Conservation (phyloP, 2,113 vertebrate genomes). For the Astatotilapia flaviijosephi region DNA sequence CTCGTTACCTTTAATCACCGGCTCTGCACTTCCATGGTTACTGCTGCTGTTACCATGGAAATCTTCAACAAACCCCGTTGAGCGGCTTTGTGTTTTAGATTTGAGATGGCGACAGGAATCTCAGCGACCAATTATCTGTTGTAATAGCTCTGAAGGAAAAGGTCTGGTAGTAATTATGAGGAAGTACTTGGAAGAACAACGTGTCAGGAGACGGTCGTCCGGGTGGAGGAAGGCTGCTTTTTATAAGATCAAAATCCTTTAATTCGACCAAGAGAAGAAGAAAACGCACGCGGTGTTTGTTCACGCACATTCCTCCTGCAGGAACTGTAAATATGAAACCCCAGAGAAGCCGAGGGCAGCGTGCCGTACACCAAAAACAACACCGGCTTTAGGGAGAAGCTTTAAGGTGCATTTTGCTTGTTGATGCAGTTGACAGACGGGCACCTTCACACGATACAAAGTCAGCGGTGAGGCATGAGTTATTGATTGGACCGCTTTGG, state of each 20-base stretch:
- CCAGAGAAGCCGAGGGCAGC: neutral
- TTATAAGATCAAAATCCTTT: neutral
- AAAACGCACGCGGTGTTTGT: fast-evolving
- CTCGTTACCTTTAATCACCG: constrained; percentile 46
- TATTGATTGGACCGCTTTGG: neutral
- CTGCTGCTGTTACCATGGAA: constrained; percentile 63
- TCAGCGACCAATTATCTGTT: constrained; percentile 24
- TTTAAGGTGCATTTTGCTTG: neutral
- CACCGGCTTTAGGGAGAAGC: neutral
- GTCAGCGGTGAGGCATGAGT: neutral
- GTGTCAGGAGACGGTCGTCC: neutral
- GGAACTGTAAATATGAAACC: neutral
- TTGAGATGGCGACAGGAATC: constrained; percentile 36
- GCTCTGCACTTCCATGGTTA: constrained; percentile 56
- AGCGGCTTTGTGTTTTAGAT: constrained; percentile 35
- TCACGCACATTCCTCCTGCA: neutral
- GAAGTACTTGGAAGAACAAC: neutral
- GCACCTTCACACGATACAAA: fast-evolving
- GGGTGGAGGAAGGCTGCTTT: neutral
- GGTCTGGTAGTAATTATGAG: neutral
- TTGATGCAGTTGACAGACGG: fast-evolving
- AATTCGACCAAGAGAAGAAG: neutral
- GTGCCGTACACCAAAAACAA: fast-evolving
- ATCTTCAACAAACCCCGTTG: constrained; percentile 41
- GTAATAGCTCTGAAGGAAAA: neutral